A percentile compares a stretch with the other conserved stretches of the same genome.
These are phyloP conservation scores for Ricordea florida DNA, from an alignment of 92 coral and sea anemone genomes.

Conservation along the genomic window DNA sequence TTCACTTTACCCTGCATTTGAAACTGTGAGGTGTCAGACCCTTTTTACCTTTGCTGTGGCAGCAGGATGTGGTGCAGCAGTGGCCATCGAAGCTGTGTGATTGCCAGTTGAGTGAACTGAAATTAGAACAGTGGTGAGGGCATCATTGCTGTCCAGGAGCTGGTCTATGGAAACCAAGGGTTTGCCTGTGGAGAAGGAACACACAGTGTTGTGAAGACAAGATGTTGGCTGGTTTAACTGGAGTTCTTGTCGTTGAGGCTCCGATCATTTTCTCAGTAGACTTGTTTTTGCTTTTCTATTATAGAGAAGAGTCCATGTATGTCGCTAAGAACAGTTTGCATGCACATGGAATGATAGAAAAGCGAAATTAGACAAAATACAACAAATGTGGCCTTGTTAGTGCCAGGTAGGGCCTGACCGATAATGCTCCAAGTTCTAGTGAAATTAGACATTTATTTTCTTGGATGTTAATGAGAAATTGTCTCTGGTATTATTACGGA, in stretches of 20 bases:
- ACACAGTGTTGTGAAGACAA: neutral
- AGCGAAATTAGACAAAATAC: too few relatives aligned
- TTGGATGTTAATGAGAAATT: too few relatives aligned
- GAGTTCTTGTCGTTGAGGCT: neutral
- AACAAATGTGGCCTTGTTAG: too few relatives aligned
- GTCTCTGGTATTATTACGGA: too few relatives aligned
- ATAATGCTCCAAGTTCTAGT: too few relatives aligned
- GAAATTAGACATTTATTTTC: too few relatives aligned
- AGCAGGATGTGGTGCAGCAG: neutral
- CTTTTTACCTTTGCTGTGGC: slow-evolving; percentile 26
- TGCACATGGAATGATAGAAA: too few relatives aligned
- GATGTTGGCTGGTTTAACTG: neutral
- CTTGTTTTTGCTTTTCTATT: too few relatives aligned
- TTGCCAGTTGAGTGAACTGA: slow-evolving; percentile 44
- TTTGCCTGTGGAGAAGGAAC: neutral
- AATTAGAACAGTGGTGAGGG: slow-evolving; percentile 49
- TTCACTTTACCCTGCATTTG: slow-evolving; percentile 45
- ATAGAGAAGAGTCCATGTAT: too few relatives aligned
- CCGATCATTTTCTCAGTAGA: neutral
- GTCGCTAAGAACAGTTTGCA: too few relatives aligned
- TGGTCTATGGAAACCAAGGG: neutral
- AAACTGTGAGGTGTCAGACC: slow-evolving; percentile 40
- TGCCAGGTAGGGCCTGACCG: too few relatives aligned
- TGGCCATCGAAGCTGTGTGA: slow-evolving; percentile 1
- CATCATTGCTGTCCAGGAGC: slow-evolving; percentile 13